Evolutionary conservation across 2,888 invertebrate genomes (phyloP), one percentile per base, ranked within the genome.

Genomic region (Gasteruption jaculator): DNA sequence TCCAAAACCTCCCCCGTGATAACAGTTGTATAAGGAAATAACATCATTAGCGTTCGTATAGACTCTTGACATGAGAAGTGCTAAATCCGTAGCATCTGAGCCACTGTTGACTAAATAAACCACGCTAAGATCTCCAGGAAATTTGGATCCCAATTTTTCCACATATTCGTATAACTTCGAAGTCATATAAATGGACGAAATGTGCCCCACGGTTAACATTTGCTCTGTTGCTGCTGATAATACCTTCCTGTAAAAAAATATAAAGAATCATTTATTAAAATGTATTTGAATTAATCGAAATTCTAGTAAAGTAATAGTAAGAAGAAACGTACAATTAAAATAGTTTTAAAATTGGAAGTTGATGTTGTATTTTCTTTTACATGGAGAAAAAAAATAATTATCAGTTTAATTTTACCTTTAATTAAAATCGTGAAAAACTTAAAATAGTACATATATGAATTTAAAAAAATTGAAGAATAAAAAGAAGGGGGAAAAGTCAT

Each of bases 1-100:
- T 39, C 83, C 82, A 5, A 87, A 87, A 24, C 90, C 90, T 74
- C 86, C 86, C 5, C 97, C 97, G 63, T 97, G 96, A 71, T 96
- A 97, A 46, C 83, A 80, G 73, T 92, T 93, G 58, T 87, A 83
- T 37, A 97, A 74, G 0, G 92, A 86, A 21, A 97, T 73, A 12
- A 95, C 78, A 54, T 95, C 93, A 57, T 81, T 83, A 60, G 86
- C 83, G 1, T 85, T 85, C 0, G 96, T 95, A 65, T 92, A 82
- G 1, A 89, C 71, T 56, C 94, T 80, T 0, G 95, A 88, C 71
- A 99, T 77, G 20, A 93, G 66, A 51, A 91, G 76, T 0, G 97
- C 97, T 43, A 99, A 74, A 67, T 99, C 97, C 63, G 96, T 97
- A 0, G 97, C 96, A 73, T 99, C 97, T 4, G 93, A 91, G 0